Base-by-base conservation (phyloP, 2,888 invertebrate genomes). In the Trichogramma dendrolimi region DNA sequence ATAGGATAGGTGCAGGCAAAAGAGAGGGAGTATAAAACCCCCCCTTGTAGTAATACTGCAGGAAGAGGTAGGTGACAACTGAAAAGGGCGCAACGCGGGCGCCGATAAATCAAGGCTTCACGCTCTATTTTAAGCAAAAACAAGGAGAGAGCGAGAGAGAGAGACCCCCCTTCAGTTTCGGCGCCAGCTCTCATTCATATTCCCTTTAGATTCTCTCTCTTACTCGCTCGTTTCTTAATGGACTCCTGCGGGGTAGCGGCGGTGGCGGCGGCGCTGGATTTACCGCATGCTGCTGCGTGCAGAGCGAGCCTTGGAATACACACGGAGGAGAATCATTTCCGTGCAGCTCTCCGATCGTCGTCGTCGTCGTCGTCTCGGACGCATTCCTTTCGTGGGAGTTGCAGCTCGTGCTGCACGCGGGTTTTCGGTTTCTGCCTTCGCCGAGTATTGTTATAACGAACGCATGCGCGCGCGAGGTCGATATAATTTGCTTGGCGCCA, bases 71-170 rank as follows among this genome's bases (percentile, higher is more conserved):
- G 61, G 66, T 66, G 65, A 59, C 61, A 61, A 66, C 59, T 56
- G 62, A 58, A 62, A 64, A 63, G 59, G 58, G 62, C 47, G 14
- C 14, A 14, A 14, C 53, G 54, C 53, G 58, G 57, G 55, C 43
- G 57, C 47, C 65, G 66, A 70, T 70, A 69, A 69, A 70, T 69
- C 69, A 69, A 62, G 65, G 67, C 65, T 66, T 66, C 60, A 60
- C 60, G 63, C 60, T 68, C 67, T 68, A 69, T 69, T 69, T 68
- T 67, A 67, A 69, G 68, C 66, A 54, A 14, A 14, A 14, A 14
- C 14, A 14, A 14, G 14, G 14, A 2, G 6, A 5, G 10, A 41
- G 41, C 10, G n/a, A 39, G 10, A 44, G 39, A 39, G 39, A 10
- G 47, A 14, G 41, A 52, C 60, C 60, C 64, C 67, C 63, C 54